Percentiles rank a stretch among this genome's conserved stretches.
phyloP scores from a whole-genome alignment of 2,113 vertebrate genomes.

The Pterocles orientalis region DNA sequence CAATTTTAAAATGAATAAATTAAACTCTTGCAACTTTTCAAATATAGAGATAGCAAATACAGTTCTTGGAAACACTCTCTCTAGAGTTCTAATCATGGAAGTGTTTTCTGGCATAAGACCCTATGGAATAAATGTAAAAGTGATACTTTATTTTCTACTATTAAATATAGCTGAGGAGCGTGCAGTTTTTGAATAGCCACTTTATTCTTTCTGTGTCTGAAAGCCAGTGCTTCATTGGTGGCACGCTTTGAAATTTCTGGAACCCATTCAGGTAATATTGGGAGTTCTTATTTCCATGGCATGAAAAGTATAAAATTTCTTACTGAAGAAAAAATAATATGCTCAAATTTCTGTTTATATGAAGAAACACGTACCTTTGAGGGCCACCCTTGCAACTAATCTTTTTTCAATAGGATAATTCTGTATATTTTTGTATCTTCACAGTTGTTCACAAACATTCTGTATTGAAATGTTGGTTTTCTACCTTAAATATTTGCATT shows the following conservation, averaged over 20 bases:
- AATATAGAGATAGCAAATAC: not conserved
- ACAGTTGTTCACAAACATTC: not conserved
- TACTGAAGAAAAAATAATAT: not conserved
- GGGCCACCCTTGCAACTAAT: not conserved
- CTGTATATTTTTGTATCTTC: not conserved
- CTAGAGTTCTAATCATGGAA: not conserved
- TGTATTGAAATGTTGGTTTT: not conserved
- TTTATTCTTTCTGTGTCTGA: conserved; percentile 1
- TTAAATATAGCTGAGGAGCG: not conserved
- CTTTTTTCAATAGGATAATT: not conserved
- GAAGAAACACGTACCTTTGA: not conserved
- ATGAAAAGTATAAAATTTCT: not conserved
- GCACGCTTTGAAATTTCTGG: not conserved
- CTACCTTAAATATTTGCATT: not conserved
- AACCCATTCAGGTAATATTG: not conserved
- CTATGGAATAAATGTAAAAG: not conserved
- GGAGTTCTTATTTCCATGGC: not conserved
- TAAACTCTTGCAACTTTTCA: not conserved
- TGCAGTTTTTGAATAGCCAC: not conserved
- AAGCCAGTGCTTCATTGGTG: not conserved
- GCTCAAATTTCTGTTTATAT: not conserved
- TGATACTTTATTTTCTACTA: not conserved
- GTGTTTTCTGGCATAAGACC: conserved; percentile 1
- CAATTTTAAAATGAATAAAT: not conserved
- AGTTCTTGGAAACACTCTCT: not conserved